Evolutionary conservation across 2,797 vertebrate genomes (phyloP).

Genomic region (Notoglanidium macrostoma): DNA sequence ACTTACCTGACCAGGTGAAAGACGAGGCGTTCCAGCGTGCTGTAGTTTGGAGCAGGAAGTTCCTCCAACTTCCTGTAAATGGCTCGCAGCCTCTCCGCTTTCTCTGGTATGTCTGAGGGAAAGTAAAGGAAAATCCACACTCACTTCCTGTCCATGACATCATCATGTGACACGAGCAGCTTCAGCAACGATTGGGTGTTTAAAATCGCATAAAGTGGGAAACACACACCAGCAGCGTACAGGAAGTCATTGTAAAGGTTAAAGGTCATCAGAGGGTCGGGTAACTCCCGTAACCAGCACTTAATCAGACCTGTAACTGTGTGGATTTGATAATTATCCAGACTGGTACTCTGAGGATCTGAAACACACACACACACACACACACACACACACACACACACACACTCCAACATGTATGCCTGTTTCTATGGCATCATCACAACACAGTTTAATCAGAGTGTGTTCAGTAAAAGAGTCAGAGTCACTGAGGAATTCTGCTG

Average conservation of each 20-base stretch:
- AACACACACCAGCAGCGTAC: conserved; percentile 83
- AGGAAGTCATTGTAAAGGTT: conserved; percentile 91
- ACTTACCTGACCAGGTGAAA: conserved; percentile 94
- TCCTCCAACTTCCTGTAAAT: conserved; percentile 90
- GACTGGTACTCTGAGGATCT: conserved; percentile 78
- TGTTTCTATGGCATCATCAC: background rate
- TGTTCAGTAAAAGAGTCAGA: background rate
- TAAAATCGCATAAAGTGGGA: background rate
- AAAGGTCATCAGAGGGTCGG: conserved; percentile 93
- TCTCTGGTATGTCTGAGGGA: conserved; percentile 87
- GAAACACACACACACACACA: conserved; percentile 34
- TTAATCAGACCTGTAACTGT: conserved; percentile 92
- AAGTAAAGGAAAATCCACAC: background rate
- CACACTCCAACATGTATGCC: background rate
- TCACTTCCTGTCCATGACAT: background rate
- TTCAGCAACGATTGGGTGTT: background rate
- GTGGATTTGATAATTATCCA: conserved; percentile 93
- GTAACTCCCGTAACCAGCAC: conserved; percentile 92
- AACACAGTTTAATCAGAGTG: background rate
- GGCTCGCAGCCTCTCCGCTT: conserved; percentile 83
- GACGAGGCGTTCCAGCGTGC: conserved; percentile 88
- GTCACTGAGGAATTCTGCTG: background rate
- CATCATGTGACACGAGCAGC: background rate
- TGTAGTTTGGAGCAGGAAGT: conserved; percentile 86
- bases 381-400: conserved; percentile 22